Evolutionary conservation across 1,140 invertebrate genomes (phyloP).

Genomic region (Oreohelix idahoensis): DNA sequence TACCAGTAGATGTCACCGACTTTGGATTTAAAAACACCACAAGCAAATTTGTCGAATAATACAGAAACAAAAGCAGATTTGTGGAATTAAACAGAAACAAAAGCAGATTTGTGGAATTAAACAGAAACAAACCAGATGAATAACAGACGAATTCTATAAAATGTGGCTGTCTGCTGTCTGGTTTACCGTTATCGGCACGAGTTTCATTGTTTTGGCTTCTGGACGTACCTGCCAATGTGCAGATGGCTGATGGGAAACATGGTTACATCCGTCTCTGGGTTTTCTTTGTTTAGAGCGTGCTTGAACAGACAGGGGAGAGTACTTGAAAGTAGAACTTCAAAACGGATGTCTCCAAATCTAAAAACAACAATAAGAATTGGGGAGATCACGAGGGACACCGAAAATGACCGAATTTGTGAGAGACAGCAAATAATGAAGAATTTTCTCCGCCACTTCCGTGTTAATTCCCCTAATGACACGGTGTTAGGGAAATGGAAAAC

Average conservation of each 20-base stretch:
- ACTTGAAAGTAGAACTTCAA: background rate
- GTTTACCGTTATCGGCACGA: background rate
- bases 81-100: no score
- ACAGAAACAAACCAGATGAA: no score
- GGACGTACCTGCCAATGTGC: background rate
- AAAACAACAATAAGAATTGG: slow-evolving; percentile 15
- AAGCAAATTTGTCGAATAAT: no score
- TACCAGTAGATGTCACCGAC: no score
- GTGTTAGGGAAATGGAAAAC: slow-evolving; percentile 12
- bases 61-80: no score
- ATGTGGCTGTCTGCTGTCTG: background rate
- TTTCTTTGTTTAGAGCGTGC: background rate
- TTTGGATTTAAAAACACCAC: no score
- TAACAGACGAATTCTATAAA: background rate
- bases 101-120: no score
- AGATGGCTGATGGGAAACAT: slow-evolving; percentile 1
- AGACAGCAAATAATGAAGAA: slow-evolving; percentile 23
- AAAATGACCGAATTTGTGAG: slow-evolving; percentile 15
- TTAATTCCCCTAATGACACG: slow-evolving; percentile 31
- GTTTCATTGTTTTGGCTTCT: background rate
- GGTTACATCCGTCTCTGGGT: background rate
- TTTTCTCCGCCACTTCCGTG: slow-evolving; percentile 23
- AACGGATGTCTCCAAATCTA: slow-evolving; percentile 3
- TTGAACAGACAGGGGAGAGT: background rate
- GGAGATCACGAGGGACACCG: background rate